Evolutionary conservation across 92 coral and sea anemone species (phyloP).

Genomic region (Micromussa lordhowensis): DNA sequence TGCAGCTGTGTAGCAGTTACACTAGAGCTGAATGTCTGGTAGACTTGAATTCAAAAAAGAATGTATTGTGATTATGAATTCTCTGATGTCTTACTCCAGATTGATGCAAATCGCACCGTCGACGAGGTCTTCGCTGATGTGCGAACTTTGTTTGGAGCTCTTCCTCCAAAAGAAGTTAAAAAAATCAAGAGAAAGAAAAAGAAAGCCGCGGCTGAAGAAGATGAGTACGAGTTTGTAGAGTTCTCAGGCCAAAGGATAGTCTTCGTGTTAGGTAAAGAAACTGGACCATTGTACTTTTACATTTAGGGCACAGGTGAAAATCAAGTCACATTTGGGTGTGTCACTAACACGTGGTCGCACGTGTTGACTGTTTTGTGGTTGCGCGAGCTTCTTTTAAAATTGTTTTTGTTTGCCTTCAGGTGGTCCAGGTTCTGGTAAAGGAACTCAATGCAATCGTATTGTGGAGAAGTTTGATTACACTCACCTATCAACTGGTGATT

Average conservation of each 20-base stretch:
- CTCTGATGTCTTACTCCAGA: constrained; percentile 42
- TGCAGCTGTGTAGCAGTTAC: background rate
- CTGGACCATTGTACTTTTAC: background rate
- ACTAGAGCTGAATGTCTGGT: background rate
- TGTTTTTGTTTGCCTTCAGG: constrained; percentile 52
- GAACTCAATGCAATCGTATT: constrained; percentile 88
- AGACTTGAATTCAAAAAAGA: background rate
- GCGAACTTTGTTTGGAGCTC: constrained; percentile 75
- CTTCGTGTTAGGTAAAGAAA: constrained; percentile 82
- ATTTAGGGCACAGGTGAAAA: background rate
- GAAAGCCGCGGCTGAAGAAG: constrained; percentile 48
- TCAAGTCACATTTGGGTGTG: background rate
- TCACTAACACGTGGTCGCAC: background rate
- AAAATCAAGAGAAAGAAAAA: constrained; percentile 74
- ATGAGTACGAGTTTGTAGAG: constrained; percentile 74
- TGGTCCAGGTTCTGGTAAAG: constrained; percentile 97
- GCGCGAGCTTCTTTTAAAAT: background rate
- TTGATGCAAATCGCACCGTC: constrained; percentile 86
- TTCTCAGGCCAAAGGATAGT: constrained; percentile 92
- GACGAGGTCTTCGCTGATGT: constrained; percentile 83
- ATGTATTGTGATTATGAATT: background rate
- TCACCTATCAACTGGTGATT: constrained; percentile 88
- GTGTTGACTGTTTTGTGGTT: background rate
- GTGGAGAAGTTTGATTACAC: constrained; percentile 86
- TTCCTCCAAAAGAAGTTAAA: constrained; percentile 75